These are phyloP conservation scores for Drosophila chauvacae DNA, from an alignment of 1,140 invertebrate genomes.

Conservation along the genomic window DNA sequence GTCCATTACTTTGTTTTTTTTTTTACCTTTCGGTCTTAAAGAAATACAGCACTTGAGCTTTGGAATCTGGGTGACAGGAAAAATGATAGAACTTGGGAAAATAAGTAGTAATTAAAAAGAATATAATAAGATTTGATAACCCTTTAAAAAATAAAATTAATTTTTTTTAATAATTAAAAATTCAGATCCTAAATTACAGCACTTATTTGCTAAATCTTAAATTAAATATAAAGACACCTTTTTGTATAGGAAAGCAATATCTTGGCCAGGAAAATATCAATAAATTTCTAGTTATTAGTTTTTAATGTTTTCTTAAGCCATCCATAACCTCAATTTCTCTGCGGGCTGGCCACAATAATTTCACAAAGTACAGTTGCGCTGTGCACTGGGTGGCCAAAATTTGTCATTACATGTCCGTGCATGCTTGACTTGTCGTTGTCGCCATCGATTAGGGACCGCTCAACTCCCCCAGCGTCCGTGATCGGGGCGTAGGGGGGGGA, in stretches of 20 bases:
- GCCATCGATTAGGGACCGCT: slow-evolving; percentile 44
- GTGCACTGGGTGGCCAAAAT: slow-evolving; percentile 18
- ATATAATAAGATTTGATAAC: neutral
- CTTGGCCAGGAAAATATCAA: neutral
- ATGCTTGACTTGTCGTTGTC: slow-evolving; percentile 54
- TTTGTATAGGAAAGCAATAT: too few species aligned
- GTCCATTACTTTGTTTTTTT: neutral
- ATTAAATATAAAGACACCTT: neutral
- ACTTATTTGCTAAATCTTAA: too few species aligned
- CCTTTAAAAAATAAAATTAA: neutral
- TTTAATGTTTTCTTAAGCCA: neutral
- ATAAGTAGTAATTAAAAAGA: neutral
- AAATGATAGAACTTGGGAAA: too few species aligned
- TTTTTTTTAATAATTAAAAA: too few species aligned
- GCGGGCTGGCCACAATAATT: neutral
- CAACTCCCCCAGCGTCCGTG: slow-evolving; percentile 7
- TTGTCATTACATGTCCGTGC: slow-evolving; percentile 45
- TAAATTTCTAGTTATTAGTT: neutral
- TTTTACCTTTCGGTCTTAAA: neutral
- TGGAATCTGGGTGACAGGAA: neutral
- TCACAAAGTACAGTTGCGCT: slow-evolving; percentile 22
- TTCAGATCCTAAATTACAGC: too few species aligned
- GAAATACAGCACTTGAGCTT: neutral
- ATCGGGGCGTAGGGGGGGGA: neutral
- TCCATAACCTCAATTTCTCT: slow-evolving; percentile 2